Conservation (phyloP, 1,140 invertebrate species). For the Hylaeus volcanicus region DNA sequence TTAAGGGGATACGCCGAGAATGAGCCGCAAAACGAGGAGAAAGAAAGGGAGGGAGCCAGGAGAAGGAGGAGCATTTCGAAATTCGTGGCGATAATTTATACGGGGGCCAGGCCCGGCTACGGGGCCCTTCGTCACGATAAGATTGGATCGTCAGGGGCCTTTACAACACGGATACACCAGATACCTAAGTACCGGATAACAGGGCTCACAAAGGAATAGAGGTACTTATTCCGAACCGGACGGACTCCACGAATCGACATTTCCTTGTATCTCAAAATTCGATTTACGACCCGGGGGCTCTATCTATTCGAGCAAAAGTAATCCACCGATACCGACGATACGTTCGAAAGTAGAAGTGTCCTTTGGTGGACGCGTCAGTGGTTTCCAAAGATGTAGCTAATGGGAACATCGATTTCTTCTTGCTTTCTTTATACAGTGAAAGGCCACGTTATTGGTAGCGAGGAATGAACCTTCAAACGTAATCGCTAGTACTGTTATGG, state of each 20-base stretch:
- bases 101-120: constrained; percentile 26
- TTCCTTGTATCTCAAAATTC: constrained; percentile 50
- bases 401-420: not conserved
- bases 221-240: constrained; percentile 29
- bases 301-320: constrained; percentile 45
- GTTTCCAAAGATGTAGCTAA: constrained; percentile 19
- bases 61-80: constrained; percentile 58
- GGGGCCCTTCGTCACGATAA: constrained; percentile 66
- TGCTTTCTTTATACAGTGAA: too few species aligned
- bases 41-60: constrained; percentile 22
- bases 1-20: constrained; percentile 35
- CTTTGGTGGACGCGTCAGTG: not conserved
- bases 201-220: constrained; percentile 56
- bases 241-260: constrained; percentile 25
- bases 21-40: constrained; percentile 50
- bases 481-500: too few species aligned
- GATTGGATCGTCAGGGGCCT: constrained; percentile 66
- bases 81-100: constrained; percentile 70
- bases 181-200: constrained; percentile 61
- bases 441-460: too few species aligned
- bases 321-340: constrained; percentile 28
- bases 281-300: constrained; percentile 20
- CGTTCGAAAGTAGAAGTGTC: not conserved
- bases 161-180: constrained; percentile 55
- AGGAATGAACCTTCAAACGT: too few species aligned